These are phyloP conservation scores for Spongilla lacustris DNA, from an alignment of 37 sponge, comb jelly and placozoan genomes.

Conservation along the genomic window DNA sequence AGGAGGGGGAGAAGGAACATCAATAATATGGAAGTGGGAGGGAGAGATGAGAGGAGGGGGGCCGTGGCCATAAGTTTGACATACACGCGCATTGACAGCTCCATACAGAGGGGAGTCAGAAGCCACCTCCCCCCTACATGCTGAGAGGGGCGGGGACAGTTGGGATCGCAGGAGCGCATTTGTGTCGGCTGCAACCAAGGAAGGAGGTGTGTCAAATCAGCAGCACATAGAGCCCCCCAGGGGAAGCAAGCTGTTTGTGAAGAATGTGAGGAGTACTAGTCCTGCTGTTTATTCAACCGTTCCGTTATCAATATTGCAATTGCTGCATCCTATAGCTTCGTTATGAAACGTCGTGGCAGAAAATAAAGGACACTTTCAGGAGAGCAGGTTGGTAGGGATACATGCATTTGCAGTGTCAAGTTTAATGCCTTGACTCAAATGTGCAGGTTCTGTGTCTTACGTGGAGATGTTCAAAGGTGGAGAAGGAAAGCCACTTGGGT, in stretches of 20 bases:
- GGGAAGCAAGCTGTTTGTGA: neutral
- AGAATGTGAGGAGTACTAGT: neutral
- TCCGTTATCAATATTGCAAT: too few relatives aligned
- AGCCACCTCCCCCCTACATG: neutral
- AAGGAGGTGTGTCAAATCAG: neutral
- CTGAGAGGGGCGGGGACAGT: neutral
- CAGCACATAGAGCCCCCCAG: neutral
- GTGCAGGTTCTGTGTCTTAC: slow-evolving; percentile 26
- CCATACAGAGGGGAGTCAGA: neutral
- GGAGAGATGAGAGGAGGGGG: too few relatives aligned
- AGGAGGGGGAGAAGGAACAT: too few relatives aligned
- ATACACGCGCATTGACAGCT: too few relatives aligned
- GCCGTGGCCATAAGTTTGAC: too few relatives aligned
- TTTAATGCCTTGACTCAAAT: neutral
- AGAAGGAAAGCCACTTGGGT: slow-evolving; percentile 50
- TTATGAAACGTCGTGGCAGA: slow-evolving; percentile 45
- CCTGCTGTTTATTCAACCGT: too few relatives aligned
- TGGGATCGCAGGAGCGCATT: neutral
- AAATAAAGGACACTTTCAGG: slow-evolving; percentile 55
- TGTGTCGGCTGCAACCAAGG: neutral
- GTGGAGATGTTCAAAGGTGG: slow-evolving; percentile 53
- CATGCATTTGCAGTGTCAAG: neutral
- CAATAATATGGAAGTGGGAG: too few relatives aligned
- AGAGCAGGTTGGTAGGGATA: slow-evolving; percentile 10
- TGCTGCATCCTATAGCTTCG: slow-evolving; percentile 31